phyloP scores from a whole-genome alignment of 2,797 vertebrate genomes.

The Tympanoctomys barrerae region DNA sequence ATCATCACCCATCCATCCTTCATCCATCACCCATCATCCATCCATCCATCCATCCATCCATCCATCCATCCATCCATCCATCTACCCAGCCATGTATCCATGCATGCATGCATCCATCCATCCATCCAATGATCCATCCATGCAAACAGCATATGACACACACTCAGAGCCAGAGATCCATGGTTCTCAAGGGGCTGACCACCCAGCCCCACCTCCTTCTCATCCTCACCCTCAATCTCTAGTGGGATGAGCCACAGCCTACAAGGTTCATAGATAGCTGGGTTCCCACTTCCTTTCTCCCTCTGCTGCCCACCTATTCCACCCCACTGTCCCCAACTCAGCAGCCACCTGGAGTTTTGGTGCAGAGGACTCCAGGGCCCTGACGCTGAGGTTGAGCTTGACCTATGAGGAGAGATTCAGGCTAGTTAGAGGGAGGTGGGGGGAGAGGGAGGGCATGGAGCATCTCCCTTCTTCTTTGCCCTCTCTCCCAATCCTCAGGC shows the following conservation, averaged over 20 bases:
- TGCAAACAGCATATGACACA: no score
- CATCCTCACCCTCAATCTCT: not conserved
- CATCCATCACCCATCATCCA: no score
- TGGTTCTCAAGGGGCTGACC: not conserved
- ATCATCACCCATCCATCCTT: not conserved
- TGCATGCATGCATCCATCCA: not conserved
- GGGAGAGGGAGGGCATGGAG: not conserved
- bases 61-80: not conserved
- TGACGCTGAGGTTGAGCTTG: conserved; percentile 84
- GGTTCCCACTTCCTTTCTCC: not conserved
- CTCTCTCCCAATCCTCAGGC: not conserved
- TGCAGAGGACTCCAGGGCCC: conserved; percentile 79
- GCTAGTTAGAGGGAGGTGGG: not conserved
- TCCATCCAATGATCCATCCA: not conserved
- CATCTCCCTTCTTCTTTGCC: not conserved
- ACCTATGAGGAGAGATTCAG: conserved; percentile 77
- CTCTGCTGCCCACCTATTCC: not conserved
- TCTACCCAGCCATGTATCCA: not conserved
- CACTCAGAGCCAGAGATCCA: not conserved
- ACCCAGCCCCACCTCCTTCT: not conserved
- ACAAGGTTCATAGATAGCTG: not conserved
- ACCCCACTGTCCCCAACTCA: fast-evolving
- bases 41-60: not conserved
- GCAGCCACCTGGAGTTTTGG: conserved; percentile 85
- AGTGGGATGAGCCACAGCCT: not conserved